phyloP scores from a whole-genome alignment of 2,113 vertebrate genomes.

The Piliocolobus tephrosceles region DNA sequence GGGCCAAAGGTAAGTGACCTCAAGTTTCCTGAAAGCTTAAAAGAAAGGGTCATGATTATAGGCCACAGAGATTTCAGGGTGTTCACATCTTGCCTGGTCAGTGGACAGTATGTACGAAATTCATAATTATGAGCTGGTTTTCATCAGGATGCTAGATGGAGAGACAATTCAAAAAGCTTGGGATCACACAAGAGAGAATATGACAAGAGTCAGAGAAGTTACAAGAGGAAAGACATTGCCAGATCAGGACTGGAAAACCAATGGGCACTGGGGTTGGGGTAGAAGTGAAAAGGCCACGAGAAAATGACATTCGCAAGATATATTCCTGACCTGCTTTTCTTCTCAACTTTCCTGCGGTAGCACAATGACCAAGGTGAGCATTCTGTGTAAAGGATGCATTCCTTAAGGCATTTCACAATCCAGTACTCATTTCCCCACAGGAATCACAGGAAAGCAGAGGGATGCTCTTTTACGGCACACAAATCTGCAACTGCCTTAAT shows the following conservation, averaged over 20 bases:
- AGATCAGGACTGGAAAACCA: not conserved
- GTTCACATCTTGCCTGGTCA: not conserved
- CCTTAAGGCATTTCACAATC: not conserved
- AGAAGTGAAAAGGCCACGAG: not conserved
- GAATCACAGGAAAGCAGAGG: not conserved
- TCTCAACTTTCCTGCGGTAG: not conserved
- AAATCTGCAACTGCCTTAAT: not conserved
- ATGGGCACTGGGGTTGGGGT: not conserved
- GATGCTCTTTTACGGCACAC: not conserved
- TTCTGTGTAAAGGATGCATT: not conserved
- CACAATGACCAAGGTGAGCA: not conserved
- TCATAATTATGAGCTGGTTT: not conserved
- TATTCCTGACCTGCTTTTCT: not conserved
- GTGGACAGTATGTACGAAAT: not conserved
- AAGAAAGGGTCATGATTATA: not conserved
- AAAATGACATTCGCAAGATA: not conserved
- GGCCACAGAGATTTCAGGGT: not conserved
- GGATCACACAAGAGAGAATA: not conserved
- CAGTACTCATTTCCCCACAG: not conserved
- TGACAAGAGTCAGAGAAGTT: not conserved
- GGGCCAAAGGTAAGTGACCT: not conserved
- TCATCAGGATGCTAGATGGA: not conserved
- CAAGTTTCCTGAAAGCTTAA: not conserved
- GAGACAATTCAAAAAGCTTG: not conserved
- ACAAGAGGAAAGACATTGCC: not conserved